phyloP scores from a whole-genome alignment of 2,797 vertebrate genomes.

The Eurystomus glaucurus region DNA sequence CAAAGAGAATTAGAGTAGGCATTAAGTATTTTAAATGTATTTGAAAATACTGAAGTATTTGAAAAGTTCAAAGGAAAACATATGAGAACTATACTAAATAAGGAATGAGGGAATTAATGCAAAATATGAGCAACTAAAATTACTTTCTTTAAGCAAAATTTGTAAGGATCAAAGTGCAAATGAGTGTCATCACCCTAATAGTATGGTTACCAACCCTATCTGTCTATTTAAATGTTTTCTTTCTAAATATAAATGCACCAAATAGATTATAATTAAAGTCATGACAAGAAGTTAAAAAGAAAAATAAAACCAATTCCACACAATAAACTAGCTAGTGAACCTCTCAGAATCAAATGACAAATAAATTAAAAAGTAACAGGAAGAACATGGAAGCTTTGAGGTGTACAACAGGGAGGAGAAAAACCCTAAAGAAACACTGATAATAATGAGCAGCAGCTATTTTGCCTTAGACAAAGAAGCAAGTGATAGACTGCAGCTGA shows the following conservation, averaged over 20 bases:
- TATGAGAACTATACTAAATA: background rate
- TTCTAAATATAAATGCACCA: background rate
- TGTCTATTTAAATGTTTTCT: background rate
- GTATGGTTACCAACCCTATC: background rate
- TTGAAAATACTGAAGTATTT: background rate
- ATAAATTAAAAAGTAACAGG: background rate
- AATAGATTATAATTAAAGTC: background rate
- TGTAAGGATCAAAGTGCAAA: background rate
- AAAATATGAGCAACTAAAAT: background rate
- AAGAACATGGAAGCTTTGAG: background rate
- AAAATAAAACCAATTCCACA: background rate
- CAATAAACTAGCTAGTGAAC: background rate
- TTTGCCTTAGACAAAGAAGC: background rate
- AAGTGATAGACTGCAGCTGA: background rate
- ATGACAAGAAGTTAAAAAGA: background rate
- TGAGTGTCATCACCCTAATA: background rate
- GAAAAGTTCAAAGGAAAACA: background rate
- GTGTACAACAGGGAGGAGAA: background rate
- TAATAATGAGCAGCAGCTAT: background rate
- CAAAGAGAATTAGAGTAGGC: background rate
- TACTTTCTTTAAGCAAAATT: background rate
- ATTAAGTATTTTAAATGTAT: background rate
- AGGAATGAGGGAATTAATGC: background rate
- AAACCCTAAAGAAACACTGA: background rate
- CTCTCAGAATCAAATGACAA: background rate